Evolutionary conservation across 2,797 vertebrate species (phyloP), one percentile per base, ranked within the genome.

Genomic region (Graptemys geographica): DNA sequence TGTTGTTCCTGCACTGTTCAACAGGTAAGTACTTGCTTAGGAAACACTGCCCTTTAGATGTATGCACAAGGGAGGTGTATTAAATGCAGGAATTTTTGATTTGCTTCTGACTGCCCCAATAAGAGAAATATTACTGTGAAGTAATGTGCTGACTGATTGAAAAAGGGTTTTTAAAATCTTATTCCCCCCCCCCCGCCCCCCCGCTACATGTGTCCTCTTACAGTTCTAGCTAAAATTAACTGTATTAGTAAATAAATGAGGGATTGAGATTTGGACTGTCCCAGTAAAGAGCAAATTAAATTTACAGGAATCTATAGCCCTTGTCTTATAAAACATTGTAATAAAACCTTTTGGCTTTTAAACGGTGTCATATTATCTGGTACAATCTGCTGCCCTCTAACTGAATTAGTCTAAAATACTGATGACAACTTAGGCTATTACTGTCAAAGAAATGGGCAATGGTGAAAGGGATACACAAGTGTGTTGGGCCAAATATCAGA

Each of bases 1-100:
- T 27, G n/a, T 31, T 52, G 41, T n/a, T 52, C 18, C 21, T 78
- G 31, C 44, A 28, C 25, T 41, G 25, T 69, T 89, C 23, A 83
- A 56, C 96, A 95, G 74, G 87, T 93, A 56, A 33, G 82, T 78
- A 85, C 87, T 41, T 3, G 87, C 83, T 55, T 55, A 33, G 79
- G 88, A 82, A 88, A 76, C 31, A 27, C 78, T 81, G 44, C 7
- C 6, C 81, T 74, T 53, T 84, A 79, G 52, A 28, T 59, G 84
- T 79, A 31, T 76, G 55, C 76, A 79, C 21, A 83, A 79, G 6
- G 27, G 55, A 86, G 69, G 79, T 7, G 41, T 84, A 93, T 87
- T 86, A 91, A 88, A 96, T 93, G 53, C 57, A 55, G 78, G 31
- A 87, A 28, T 86, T 87, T 47, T 41, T 86, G 37, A 62, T 25